These are phyloP conservation scores for Lagocephalus sceleratus DNA, from an alignment of 2,797 vertebrate species.

Conservation along the genomic window DNA sequence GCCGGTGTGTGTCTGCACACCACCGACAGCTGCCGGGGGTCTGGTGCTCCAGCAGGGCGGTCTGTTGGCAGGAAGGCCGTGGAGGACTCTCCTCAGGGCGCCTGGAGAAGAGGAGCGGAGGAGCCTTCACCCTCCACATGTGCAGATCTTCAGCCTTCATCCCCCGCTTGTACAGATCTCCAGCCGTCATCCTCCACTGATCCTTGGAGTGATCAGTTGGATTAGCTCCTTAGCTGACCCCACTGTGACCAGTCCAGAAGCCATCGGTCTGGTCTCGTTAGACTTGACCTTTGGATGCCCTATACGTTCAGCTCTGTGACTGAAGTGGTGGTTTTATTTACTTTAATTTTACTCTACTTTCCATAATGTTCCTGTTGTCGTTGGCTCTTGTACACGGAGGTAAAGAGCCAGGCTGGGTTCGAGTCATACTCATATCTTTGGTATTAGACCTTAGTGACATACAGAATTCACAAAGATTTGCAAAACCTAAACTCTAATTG, in stretches of 20 bases:
- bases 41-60: no score
- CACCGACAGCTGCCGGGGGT: no score
- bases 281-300: constrained; percentile 1
- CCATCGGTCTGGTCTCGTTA: not conserved
- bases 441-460: no score
- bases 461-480: no score
- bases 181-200: constrained; percentile 23
- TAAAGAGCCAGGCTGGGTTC: no score
- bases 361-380: not conserved
- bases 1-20: no score
- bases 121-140: constrained; percentile 10
- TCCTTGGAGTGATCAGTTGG: constrained; percentile 29
- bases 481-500: not conserved
- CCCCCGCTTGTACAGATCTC: constrained; percentile 5
- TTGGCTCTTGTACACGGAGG: no score
- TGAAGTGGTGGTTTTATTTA: no score
- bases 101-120: not conserved
- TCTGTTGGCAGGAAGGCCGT: not conserved
- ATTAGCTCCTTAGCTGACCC: constrained; percentile 26
- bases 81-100: constrained; percentile 19
- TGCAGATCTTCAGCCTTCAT: constrained; percentile 14
- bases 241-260: not conserved
- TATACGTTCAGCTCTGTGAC: no score
- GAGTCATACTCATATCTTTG: no score
- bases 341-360: not conserved